Evolutionary conservation across 2,888 invertebrate genomes (phyloP), one percentile per base, ranked within the genome.

Genomic region (Pyrgus malvae): DNA sequence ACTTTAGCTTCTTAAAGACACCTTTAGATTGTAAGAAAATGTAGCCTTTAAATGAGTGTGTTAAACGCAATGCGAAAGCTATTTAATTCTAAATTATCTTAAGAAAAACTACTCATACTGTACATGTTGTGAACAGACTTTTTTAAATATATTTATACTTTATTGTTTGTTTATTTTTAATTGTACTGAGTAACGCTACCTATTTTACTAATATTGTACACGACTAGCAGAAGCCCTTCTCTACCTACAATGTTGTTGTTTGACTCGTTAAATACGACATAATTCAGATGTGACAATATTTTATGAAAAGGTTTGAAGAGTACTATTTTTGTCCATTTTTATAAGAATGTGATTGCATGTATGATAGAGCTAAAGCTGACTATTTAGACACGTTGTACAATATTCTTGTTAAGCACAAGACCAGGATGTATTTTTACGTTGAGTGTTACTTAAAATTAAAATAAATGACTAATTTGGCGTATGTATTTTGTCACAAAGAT

Each of bases 301-400:
- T 83, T 83, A 70, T 64, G n/a, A 65, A 75, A 69, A 68, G 55
- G 58, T 77, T 72, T 76, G 70, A 48, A 69, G 60, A 78, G 71
- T 76, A 80, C 77, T 80, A 81, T 83, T 82, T 83, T 82, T 76
- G 66, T 74, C 66, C 68, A 62, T 65, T 68, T 67, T 68, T 53
- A 44, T 45, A 53, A 25, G 33, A 51, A 44, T 23, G 42, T 51
- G 35, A 35, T 49, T 49, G 49, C 23, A 35, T 48, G 42, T 55
- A 33, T 48, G 21, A 37, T 40, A 35, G 44, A 44, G 31, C 41
- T 35, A 37, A 38, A 48, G 25, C 48, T 44, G 17, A 38, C 11
- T 38, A 53, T 38, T 53, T 42, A 44, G n/a, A n/a, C 9, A 44
- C n/a, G 51, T 17, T 44, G 51, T 35, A 50, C 50, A 42, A 42